Percentiles rank a stretch among this genome's conserved stretches.
phyloP scores from a whole-genome alignment of 2,113 vertebrate species.

The Anoura caudifer region DNA sequence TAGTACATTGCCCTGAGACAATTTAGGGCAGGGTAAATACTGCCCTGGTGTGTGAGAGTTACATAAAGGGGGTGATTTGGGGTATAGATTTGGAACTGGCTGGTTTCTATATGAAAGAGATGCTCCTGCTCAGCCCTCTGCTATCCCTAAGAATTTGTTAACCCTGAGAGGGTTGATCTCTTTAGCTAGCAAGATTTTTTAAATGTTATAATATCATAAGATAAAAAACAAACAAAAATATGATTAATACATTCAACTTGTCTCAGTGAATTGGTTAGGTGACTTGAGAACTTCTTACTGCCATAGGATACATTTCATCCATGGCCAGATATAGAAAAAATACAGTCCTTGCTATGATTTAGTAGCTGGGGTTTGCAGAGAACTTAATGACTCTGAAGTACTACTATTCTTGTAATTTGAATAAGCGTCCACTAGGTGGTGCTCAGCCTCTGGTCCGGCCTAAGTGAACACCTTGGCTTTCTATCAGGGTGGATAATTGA shows the following conservation, averaged over 20 bases:
- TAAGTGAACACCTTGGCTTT: background rate
- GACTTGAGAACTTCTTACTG: background rate
- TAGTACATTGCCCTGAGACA: background rate
- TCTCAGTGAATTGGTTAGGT: background rate
- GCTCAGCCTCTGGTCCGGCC: background rate
- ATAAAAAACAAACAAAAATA: background rate
- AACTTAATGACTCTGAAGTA: background rate
- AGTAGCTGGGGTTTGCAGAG: background rate
- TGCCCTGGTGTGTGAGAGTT: background rate
- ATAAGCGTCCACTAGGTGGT: background rate
- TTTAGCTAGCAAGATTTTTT: background rate
- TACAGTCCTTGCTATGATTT: background rate
- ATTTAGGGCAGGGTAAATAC: background rate
- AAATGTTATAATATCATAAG: background rate
- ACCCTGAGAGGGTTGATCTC: background rate
- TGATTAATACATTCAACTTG: background rate
- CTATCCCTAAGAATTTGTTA: background rate
- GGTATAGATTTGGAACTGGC: background rate
- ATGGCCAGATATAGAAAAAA: background rate
- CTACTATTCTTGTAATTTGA: conserved; percentile 41
- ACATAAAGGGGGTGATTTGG: background rate
- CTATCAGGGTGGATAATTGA: background rate
- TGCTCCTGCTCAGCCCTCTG: background rate
- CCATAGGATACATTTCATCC: background rate
- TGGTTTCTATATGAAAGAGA: background rate